Evolutionary conservation across 2,888 invertebrate genomes (phyloP).

Genomic region (Hydroisotoma schaefferi): DNA sequence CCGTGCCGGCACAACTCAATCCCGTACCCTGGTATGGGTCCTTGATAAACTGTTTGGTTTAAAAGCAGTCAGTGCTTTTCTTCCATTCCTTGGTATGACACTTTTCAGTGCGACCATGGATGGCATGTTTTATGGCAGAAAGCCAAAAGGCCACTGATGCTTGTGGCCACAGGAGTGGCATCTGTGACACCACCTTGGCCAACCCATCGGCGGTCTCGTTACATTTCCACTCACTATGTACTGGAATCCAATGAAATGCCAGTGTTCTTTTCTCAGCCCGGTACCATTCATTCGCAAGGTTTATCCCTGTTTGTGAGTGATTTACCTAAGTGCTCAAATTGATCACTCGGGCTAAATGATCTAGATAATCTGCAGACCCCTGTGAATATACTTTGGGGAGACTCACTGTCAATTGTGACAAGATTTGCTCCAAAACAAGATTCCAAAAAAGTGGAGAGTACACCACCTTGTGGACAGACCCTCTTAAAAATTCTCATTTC

Average conservation of each 20-base stretch:
- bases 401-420: slow-evolving; percentile 22
- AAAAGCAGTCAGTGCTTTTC: background rate
- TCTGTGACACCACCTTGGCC: background rate
- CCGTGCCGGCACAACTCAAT: background rate
- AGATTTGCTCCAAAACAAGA: slow-evolving; percentile 46
- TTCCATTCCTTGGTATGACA: background rate
- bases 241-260: slow-evolving; percentile 22
- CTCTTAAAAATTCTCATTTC: slow-evolving; percentile 10
- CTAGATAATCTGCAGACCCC: slow-evolving; percentile 31
- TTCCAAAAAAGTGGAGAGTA: slow-evolving; percentile 50
- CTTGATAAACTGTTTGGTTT: background rate
- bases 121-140: background rate
- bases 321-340: background rate
- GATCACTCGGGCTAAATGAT: background rate
- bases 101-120: background rate
- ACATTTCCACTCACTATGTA: slow-evolving; percentile 15
- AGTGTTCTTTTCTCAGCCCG: background rate
- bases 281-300: slow-evolving; percentile 7
- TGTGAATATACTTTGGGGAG: slow-evolving; percentile 9
- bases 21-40: background rate
- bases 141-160: background rate
- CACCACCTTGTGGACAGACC: slow-evolving; percentile 50
- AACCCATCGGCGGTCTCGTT: slow-evolving; percentile 20
- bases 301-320: slow-evolving; percentile 1
- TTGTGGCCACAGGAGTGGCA: background rate